Conservation (phyloP, 2,113 vertebrate genomes). For the Calypte anna region DNA sequence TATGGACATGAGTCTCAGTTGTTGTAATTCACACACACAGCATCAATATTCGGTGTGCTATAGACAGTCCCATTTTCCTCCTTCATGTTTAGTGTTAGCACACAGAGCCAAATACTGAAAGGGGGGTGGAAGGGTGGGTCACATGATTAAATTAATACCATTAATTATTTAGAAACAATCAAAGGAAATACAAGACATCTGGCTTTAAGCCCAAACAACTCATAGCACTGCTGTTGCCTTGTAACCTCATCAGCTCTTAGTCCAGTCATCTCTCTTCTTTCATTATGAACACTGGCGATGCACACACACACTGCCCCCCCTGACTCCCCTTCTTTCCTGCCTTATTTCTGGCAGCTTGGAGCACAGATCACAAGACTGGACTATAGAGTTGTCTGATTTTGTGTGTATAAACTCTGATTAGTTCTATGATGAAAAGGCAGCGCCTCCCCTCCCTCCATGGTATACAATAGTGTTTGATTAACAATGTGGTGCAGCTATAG, state of each 20-base stretch:
- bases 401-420: slow-evolving; percentile 21
- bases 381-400: background rate
- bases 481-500: background rate
- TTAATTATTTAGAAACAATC: slow-evolving; percentile 75
- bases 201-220: slow-evolving; percentile 65
- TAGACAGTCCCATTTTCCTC: background rate
- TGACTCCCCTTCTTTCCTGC: background rate
- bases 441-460: background rate
- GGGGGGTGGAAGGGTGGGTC: background rate
- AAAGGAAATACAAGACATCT: slow-evolving; percentile 70
- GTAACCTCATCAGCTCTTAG: slow-evolving; percentile 63
- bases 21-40: slow-evolving; percentile 13
- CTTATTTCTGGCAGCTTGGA: slow-evolving; percentile 37
- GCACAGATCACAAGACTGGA: slow-evolving; percentile 27
- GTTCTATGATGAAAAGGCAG: background rate
- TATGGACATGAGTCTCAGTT: background rate
- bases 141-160: slow-evolving; percentile 71
- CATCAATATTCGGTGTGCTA: slow-evolving; percentile 31
- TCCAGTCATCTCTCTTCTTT: slow-evolving; percentile 60
- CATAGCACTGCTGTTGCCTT: slow-evolving; percentile 65
- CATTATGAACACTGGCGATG: slow-evolving; percentile 14
- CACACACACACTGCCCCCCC: background rate
- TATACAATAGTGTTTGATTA: slow-evolving; percentile 7
- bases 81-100: slow-evolving; percentile 48
- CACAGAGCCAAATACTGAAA: slow-evolving; percentile 55